Evolutionary conservation across 2,113 vertebrate species (phyloP), one percentile per base, ranked within the genome.

Genomic region (Sisor rabdophorus): DNA sequence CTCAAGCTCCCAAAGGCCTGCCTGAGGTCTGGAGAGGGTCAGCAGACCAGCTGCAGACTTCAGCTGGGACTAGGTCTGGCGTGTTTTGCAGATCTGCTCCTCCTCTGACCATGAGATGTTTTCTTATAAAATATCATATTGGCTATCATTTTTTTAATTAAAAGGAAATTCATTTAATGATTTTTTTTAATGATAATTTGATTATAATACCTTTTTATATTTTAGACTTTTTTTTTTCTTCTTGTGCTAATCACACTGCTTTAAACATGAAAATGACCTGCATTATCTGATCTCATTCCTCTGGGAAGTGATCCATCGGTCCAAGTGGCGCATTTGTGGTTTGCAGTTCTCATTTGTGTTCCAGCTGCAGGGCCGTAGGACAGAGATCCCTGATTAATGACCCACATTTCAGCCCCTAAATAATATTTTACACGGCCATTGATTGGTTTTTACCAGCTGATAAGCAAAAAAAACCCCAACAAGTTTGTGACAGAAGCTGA

Each of bases 11-110:
- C 78, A 82, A 75, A 87, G 88, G 84, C 82, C 85, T 80, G 85
- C 84, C 85, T 89, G 88, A 87, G 30, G 55, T 11, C 61, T 12
- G 44, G 61, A 73, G 75, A 75, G 32, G 79, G 60, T 67, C 48
- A 61, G 54, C 19, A 76, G 84, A 84, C 89, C 88, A 93, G 87
- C 88, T 91, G 90, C 88, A 82, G 87, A 88, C 88, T 91, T 94
- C 91, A 92, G 88, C 88, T 91, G 90, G 84, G 84, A 80, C 79
- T 83, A 79, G 75, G 75, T 73, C 52, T 26, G 70, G 44, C 58
- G 17, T 40, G 36, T 47, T 68, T 47, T 61, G 53, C 50, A 32
- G 56, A 59, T 68, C 56, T 63, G 56, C 63, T 12, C 64, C 19
- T 16, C 47, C 65, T 67, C 22, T 67, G 44, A 48, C 65, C 65